Evolutionary conservation across 2,888 invertebrate species (phyloP), one percentile per base, ranked within the genome.

Genomic region (Lithosia quadra): DNA sequence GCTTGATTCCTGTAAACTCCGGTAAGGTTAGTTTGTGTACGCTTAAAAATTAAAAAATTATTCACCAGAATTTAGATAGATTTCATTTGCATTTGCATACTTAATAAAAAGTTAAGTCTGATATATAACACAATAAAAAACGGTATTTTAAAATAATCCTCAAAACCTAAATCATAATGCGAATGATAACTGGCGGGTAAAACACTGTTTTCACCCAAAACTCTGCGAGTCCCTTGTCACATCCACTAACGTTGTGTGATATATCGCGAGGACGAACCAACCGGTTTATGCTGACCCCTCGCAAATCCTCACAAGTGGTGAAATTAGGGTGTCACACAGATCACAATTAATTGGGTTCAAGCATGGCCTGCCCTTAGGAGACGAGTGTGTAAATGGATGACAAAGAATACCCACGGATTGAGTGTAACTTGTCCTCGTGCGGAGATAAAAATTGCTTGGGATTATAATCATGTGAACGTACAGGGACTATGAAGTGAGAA

Each of bases 231-330:
- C 88, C 88, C 86, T 60, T 88, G 91, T 91, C 91, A 91, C 76
- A 81, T 83, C 78, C 90, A 91, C 85, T 85, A 86, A 82, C 85
- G 78, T 85, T 79, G 74, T 62, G 77, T 90, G 88, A 90, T 87
- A 89, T 90, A 90, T 89, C 72, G 84, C 78, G 69, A 64, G 71
- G 55, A 76, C 70, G 13, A 69, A 71, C 71, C 68, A 69, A 72
- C 83, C 82, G 81, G 67, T 62, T 36, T 73, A 67, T 43, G 55
- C 55, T 72, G 81, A 78, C 39, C 82, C 73, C 69, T 66, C 65
- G 65, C 65, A 67, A 72, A 72, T 73, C 53, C 63, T 43, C 34
- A 61, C 21, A 43, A 71, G 67, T 69, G 62, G 60, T 34, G 59
- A 71, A 72, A 76, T 77, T 60, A 66, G 67, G 65, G 55, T 72